These are phyloP conservation scores for Lepilemur septentrionalis DNA, from an alignment of 2,797 vertebrate species.

Conservation along the genomic window DNA sequence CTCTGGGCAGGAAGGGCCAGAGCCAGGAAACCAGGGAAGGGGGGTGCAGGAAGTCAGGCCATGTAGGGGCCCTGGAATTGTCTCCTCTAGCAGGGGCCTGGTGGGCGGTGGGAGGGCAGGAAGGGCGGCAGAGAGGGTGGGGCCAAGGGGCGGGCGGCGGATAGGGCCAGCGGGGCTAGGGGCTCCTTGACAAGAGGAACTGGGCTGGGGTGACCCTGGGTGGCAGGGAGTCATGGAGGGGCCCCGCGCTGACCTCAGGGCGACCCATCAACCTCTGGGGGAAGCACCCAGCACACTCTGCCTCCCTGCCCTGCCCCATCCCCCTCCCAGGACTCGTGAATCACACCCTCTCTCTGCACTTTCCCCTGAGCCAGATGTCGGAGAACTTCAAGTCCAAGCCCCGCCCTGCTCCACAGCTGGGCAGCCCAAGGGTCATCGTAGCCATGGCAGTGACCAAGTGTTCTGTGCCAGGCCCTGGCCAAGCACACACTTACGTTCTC, in stretches of 20 bases:
- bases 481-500: neutral
- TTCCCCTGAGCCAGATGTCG: neutral
- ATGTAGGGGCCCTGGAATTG: constrained; percentile 21
- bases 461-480: neutral
- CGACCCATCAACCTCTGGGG: neutral
- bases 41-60: constrained; percentile 47
- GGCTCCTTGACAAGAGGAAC: neutral
- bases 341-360: neutral
- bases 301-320: too few relatives aligned
- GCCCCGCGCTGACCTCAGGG: fast-evolving
- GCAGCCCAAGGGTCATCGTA: neutral
- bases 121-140: neutral
- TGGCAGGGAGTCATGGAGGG: neutral
- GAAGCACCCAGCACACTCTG: neutral
- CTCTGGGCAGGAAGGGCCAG: constrained; percentile 49
- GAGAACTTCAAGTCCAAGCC: neutral
- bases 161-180: neutral
- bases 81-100: neutral
- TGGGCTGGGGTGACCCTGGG: neutral
- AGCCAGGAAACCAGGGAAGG: constrained; percentile 55
- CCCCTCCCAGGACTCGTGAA: neutral
- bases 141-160: neutral
- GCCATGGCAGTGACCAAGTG: neutral
- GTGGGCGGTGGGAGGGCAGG: neutral
- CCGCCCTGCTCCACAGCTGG: neutral